These are phyloP conservation scores for Lepidotrigona ventralis DNA, from an alignment of 1,140 invertebrate genomes.

Conservation along the genomic window DNA sequence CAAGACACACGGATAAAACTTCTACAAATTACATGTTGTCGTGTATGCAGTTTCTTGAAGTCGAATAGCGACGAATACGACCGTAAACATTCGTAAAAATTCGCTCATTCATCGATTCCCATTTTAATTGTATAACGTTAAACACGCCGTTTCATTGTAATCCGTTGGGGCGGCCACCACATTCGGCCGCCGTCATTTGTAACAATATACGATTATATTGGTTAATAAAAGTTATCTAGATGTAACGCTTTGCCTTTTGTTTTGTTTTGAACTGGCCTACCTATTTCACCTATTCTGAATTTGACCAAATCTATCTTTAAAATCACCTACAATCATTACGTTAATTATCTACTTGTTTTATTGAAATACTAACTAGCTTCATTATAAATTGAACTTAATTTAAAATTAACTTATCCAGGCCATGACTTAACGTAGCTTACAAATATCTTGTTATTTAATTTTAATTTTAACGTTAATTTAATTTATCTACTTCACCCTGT, in stretches of 20 bases:
- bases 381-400: no score
- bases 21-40: slow-evolving; percentile 76
- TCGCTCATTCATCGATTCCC: slow-evolving; percentile 76
- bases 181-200: slow-evolving; percentile 74
- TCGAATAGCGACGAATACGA: slow-evolving; percentile 76
- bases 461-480: no score
- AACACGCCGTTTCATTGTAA: slow-evolving; percentile 77
- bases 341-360: no score
- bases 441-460: no score
- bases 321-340: no score
- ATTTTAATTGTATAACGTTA: slow-evolving; percentile 77
- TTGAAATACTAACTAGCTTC: no score
- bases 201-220: slow-evolving; percentile 79
- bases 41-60: slow-evolving; percentile 78
- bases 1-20: slow-evolving; percentile 58
- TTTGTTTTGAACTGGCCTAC: background rate
- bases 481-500: no score
- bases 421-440: no score
- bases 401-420: no score
- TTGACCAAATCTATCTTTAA: no score
- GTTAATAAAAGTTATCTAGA: slow-evolving; percentile 81
- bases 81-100: slow-evolving; percentile 68
- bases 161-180: slow-evolving; percentile 73
- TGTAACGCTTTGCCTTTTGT: slow-evolving; percentile 61
- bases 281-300: no score